Evolutionary conservation across 1,140 invertebrate genomes (phyloP), one percentile per base, ranked within the genome.

Genomic region (Saccostrea echinata): DNA sequence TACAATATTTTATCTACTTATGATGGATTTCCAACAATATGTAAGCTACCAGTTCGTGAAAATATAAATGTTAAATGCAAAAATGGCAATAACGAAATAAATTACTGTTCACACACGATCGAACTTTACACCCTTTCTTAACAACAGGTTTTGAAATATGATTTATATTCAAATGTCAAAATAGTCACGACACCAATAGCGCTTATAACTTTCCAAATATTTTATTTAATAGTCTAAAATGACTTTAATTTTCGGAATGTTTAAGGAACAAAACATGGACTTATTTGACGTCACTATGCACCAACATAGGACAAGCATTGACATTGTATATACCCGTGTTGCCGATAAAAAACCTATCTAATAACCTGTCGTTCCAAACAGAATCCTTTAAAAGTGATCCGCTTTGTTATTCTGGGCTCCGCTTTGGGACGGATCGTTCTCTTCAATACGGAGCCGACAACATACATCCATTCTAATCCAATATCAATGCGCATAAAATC

Each of bases 1-100:
- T 76, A 76, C 68, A 76, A 76, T 76, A 76, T 76, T 64, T 43
- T 33, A 30, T 33, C 27, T 76, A 76, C 27, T 76, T 76, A 30
- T 27, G 68, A 76, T 76, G 68, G 68, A 76, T 76, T 76, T 76
- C 68, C 68, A 76, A 76, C 68, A 76, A 76, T 76, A 24, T 30
- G 11, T 76, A 76, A 76, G 68, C 68, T 76, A 76, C 68, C 68
- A 76, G 68, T 76, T 76, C 16, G 24, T 76, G 68, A 76, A n/a
- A 76, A 27, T 76, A 76, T 33, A 76, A 76, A 76, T 76, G 68
- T 76, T 76, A 76, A 76, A 76, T 76, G 68, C 68, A 76, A 76
- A 76, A 76, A 76, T 76, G 68, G 68, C 68, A 33, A 33, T 76
- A 30, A 27, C 13, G 68, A 76, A 43, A 76, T 76, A 76, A 76